Conservation (phyloP, 2,797 vertebrate species). For the Enteromius mattozi region DNA sequence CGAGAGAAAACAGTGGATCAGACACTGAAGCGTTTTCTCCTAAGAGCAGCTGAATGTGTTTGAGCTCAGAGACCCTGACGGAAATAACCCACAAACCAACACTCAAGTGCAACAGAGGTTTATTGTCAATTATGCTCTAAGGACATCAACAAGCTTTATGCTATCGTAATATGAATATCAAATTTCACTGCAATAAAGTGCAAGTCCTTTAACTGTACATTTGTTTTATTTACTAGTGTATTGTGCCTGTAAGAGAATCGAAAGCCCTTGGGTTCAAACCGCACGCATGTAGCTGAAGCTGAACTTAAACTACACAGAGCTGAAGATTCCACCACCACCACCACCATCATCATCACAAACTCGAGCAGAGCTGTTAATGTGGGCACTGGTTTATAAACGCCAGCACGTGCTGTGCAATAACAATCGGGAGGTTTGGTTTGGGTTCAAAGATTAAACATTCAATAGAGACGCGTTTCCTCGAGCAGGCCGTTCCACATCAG, state of each 20-base stretch:
- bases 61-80: too few species aligned
- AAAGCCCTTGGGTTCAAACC: slow-evolving; percentile 78
- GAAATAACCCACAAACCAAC: too few species aligned
- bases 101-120: slow-evolving; percentile 82
- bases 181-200: slow-evolving; percentile 80
- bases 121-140: slow-evolving; percentile 91
- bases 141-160: slow-evolving; percentile 92
- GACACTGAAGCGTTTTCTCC: too few species aligned
- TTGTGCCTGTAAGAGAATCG: slow-evolving; percentile 80
- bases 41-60: too few species aligned
- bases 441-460: slow-evolving; percentile 2
- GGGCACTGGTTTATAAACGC: neutral
- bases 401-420: slow-evolving; percentile 66
- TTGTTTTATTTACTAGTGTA: slow-evolving; percentile 65
- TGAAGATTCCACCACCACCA: slow-evolving; percentile 52
- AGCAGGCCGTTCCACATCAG: slow-evolving; percentile 47
- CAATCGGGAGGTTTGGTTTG: slow-evolving; percentile 55
- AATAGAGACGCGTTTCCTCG: neutral
- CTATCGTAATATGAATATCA: slow-evolving; percentile 82
- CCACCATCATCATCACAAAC: neutral
- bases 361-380: neutral
- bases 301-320: slow-evolving; percentile 79
- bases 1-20: too few species aligned
- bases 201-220: slow-evolving; percentile 58
- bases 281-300: slow-evolving; percentile 80